Conservation (phyloP, 2,888 invertebrate genomes). For the Protula sp. region DNA sequence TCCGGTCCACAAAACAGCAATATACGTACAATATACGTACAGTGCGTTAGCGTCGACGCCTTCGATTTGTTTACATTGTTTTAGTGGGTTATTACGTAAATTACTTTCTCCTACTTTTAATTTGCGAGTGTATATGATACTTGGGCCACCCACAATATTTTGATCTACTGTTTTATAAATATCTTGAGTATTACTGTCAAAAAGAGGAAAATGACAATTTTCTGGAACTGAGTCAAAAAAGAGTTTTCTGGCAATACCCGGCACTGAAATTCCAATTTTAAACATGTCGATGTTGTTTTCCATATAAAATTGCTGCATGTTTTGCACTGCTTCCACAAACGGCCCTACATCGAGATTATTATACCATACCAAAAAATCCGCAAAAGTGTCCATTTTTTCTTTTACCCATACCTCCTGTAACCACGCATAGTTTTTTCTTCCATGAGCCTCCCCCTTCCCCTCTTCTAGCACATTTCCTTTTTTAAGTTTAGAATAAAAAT, state of each 20-base stretch:
- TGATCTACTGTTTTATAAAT: conserved; percentile 5
- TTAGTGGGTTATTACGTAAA: not conserved
- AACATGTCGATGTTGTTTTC: conserved; percentile 24
- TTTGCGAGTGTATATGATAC: not conserved
- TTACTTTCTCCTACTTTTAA: not conserved
- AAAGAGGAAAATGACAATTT: conserved; percentile 21
- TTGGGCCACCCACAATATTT: not conserved
- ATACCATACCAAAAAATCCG: conserved; percentile 27
- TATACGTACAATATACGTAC: not conserved
- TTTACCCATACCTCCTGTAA: conserved; percentile 15
- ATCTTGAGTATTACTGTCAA: conserved; percentile 20
- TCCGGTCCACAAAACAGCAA: not conserved
- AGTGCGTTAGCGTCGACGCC: not conserved
- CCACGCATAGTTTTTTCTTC: no score
- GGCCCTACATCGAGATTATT: conserved; percentile 23
- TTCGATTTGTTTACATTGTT: not conserved
- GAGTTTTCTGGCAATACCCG: conserved; percentile 18
- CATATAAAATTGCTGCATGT: conserved; percentile 18
- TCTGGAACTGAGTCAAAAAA: conserved; percentile 16
- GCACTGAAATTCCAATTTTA: conserved; percentile 22
- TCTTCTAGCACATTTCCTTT: no score
- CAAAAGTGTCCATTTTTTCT: conserved; percentile 17
- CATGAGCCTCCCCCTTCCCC: no score
- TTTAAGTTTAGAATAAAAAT: no score
- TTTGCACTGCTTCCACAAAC: conserved; percentile 22